Base-by-base conservation (phyloP, 1,140 invertebrate species). In the Ceratosolen fusciceps region DNA sequence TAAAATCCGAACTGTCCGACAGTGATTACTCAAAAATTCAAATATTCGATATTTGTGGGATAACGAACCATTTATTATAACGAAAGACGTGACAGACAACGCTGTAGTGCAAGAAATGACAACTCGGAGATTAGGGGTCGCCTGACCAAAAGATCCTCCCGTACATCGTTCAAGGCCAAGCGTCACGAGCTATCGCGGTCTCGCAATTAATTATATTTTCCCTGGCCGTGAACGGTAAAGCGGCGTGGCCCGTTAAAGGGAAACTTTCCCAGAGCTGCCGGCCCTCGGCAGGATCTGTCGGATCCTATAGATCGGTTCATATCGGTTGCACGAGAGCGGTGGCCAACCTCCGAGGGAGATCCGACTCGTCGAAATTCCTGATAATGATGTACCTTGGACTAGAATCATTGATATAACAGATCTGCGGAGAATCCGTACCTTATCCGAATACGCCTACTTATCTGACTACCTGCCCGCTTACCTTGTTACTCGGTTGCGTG, bases 151-250 rank as follows among this genome's bases (percentile, higher is more conserved):
- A 71, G 31, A 52, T 31, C 7, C 29, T 21, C 24, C 3, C 60
- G 67, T n/a, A 49, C 29, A 24, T 49, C 67, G 43, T 47, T 24
- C 67, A 70, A 49, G 67, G 43, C 47, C 39, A 70, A 70, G 29
- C 67, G 29, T 2, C 2, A 54, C 21, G 52, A 72, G 47, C 34
- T 56, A 31, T 37, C 52, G 12, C 34, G 71, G 34, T 37, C 37
- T 31, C 56, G 54, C 56, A 74, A 74, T 74, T 74, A 74, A 56
- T 74, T 60, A 47, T 39, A 47, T 74, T 60, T 60, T 74, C 72
- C 39, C 16, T n/a, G 31, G 52, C 12, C 24, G 47, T 29, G 26
- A 74, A 75, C 74, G 74, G 58, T 65, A 62, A 65, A 67, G 8
- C 39, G 19, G 24, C 37, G 37, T 3, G 54, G 21, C 8, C 37